These are phyloP conservation scores for Rhea americana DNA, from an alignment of 2,113 vertebrate species.

Conservation along the genomic window DNA sequence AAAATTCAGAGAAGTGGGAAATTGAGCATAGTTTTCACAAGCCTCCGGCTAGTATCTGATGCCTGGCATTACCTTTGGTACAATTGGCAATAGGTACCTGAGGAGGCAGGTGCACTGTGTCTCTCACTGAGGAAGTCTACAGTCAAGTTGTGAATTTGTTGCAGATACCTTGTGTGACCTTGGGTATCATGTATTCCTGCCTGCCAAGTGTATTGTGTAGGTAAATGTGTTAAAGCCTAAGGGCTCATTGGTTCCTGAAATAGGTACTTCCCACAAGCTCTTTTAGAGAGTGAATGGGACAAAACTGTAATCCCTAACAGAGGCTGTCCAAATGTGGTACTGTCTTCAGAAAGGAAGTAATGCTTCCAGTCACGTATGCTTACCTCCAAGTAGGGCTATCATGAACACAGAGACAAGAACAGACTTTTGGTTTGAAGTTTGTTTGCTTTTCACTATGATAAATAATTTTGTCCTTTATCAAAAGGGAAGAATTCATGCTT, in stretches of 20 bases:
- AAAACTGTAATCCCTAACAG: background rate
- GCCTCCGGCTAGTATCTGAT: background rate
- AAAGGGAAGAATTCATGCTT: background rate
- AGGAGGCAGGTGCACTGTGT: too few species aligned
- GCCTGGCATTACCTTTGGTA: too few species aligned
- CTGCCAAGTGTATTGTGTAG: background rate
- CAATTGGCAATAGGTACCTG: background rate
- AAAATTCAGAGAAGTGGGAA: background rate
- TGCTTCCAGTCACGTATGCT: background rate
- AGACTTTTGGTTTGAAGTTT: background rate
- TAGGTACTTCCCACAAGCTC: background rate
- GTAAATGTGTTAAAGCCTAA: background rate
- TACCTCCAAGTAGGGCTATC: background rate
- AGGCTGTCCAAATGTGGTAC: rapidly evolving
- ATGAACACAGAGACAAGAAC: background rate
- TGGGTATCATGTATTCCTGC: background rate
- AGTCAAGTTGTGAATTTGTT: background rate
- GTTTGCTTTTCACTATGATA: background rate
- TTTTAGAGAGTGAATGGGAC: background rate
- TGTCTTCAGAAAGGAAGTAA: background rate
- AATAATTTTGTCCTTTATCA: background rate
- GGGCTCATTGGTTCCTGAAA: background rate
- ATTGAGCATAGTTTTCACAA: background rate
- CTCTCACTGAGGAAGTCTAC: background rate
- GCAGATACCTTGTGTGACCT: background rate